Conservation (phyloP, 1,140 invertebrate species). For the Saccostrea cuccullata region DNA sequence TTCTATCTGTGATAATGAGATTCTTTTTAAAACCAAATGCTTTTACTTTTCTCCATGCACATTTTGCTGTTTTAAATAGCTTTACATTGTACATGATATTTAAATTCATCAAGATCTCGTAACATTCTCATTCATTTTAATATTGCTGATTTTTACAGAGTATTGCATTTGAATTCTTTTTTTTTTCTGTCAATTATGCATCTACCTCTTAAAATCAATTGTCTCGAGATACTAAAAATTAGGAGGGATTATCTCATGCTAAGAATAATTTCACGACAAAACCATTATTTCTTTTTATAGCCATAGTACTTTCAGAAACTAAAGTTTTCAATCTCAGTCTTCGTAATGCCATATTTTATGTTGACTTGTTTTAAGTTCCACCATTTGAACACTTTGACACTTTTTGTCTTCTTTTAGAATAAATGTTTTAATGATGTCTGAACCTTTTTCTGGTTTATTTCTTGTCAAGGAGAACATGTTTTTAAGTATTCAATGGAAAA, state of each 20-base stretch:
- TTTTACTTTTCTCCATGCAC: neutral
- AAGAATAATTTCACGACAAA: neutral
- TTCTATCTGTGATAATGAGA: constrained; percentile 1
- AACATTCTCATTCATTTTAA: neutral
- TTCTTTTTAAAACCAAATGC: neutral
- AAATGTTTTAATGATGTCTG: neutral
- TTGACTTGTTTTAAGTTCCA: neutral
- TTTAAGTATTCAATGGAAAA: too few species aligned
- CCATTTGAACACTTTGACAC: neutral
- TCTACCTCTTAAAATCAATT: neutral
- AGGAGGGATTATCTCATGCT: neutral
- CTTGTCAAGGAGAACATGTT: too few species aligned
- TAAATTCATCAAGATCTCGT: neutral
- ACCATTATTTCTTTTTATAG: constrained; percentile 3
- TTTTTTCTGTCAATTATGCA: neutral
- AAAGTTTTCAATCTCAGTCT: neutral
- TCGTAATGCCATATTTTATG: neutral
- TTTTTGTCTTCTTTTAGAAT: constrained; percentile 24
- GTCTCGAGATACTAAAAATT: neutral
- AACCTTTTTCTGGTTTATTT: neutral
- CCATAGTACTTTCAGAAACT: constrained; percentile 15
- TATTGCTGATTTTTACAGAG: neutral
- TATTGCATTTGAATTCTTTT: neutral
- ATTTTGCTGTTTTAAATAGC: neutral
- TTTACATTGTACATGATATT: neutral